Evolutionary conservation across 2,113 vertebrate species (phyloP).

Genomic region (Brachyhypopomus occidentalis): DNA sequence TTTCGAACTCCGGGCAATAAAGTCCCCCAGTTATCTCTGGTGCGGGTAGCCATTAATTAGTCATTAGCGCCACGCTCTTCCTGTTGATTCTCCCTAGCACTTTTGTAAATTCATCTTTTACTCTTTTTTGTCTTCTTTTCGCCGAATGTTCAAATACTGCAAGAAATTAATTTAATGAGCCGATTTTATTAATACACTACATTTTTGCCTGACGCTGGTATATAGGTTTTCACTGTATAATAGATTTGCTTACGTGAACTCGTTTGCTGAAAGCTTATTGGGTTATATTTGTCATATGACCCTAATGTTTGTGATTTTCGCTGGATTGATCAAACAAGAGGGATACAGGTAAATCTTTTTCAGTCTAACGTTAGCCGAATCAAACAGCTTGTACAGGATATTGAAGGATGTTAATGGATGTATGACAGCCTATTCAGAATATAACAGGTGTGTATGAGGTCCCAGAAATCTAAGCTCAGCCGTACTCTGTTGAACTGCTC

Average conservation of each 20-base stretch:
- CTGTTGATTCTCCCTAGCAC: too few relatives aligned
- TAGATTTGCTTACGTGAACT: neutral
- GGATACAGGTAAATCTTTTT: slow-evolving; percentile 36
- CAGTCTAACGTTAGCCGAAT: neutral
- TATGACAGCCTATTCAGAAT: neutral
- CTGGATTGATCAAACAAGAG: slow-evolving; percentile 22
- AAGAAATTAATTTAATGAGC: too few relatives aligned
- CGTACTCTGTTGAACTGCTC: neutral
- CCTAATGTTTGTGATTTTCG: slow-evolving; percentile 43
- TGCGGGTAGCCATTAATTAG: too few relatives aligned
- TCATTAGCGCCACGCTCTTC: too few relatives aligned
- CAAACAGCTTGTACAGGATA: neutral
- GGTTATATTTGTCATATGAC: slow-evolving; percentile 49
- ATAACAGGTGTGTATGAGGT: neutral
- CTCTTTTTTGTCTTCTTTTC: too few relatives aligned
- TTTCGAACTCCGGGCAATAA: too few relatives aligned
- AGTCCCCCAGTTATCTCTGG: too few relatives aligned
- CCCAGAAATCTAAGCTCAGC: neutral
- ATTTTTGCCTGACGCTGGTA: too few relatives aligned
- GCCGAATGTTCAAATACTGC: too few relatives aligned
- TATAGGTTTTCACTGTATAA: neutral
- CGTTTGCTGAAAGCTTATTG: slow-evolving; percentile 35
- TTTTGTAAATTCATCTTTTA: too few relatives aligned
- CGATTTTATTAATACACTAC: too few relatives aligned
- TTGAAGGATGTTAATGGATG: neutral